Conservation (phyloP, 2,888 invertebrate genomes). For the Pristionchus mayeri region DNA sequence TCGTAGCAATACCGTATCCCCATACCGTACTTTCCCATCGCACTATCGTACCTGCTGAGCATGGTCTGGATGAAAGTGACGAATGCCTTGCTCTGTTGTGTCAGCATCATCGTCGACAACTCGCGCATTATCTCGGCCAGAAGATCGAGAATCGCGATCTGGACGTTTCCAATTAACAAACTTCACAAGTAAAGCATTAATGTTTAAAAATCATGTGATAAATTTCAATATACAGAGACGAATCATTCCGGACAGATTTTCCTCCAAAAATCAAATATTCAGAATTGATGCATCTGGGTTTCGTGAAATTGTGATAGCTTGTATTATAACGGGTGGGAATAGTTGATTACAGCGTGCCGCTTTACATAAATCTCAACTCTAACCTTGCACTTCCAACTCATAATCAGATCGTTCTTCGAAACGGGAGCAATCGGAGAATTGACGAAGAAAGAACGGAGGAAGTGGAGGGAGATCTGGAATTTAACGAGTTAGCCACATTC, state of each 20-base stretch:
- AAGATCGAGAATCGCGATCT: conserved; percentile 73
- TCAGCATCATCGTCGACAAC: conserved; percentile 67
- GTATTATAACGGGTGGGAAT: too few species aligned
- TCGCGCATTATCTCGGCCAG: conserved; percentile 70
- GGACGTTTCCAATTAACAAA: too few species aligned
- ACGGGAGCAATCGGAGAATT: conserved; percentile 81
- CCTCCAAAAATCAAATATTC: too few species aligned
- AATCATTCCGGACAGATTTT: too few species aligned
- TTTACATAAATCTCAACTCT: too few species aligned
- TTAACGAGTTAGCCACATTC: too few species aligned
- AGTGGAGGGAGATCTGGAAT: conserved; percentile 81
- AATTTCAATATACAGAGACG: too few species aligned
- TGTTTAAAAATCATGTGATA: too few species aligned
- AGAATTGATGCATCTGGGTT: too few species aligned
- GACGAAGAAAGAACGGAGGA: conserved; percentile 86
- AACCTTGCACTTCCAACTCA: conserved; percentile 74
- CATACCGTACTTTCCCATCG: not conserved
- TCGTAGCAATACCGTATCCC: not conserved
- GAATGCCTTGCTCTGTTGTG: conserved; percentile 79
- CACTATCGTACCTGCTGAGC: conserved; percentile 52
- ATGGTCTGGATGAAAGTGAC: conserved; percentile 79
- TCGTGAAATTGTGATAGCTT: too few species aligned
- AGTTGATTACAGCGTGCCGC: too few species aligned
- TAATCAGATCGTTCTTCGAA: conserved; percentile 67
- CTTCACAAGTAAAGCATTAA: too few species aligned